phyloP scores from a whole-genome alignment of 2,888 invertebrate genomes.

The Cataglyphis albicans region DNA sequence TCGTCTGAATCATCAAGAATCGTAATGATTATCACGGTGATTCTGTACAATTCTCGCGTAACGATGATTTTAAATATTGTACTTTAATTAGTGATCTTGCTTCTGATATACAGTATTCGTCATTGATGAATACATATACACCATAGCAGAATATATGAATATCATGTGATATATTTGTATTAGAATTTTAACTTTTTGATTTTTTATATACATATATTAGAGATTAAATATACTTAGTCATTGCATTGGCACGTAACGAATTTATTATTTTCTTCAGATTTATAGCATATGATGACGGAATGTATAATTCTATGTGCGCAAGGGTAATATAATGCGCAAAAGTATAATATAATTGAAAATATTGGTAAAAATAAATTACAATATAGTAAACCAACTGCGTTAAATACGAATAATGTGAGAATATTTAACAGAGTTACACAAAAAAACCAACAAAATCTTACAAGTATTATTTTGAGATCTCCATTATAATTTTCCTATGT shows the following conservation, averaged over 20 bases:
- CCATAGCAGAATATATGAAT: neutral
- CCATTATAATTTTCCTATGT: conserved; percentile 8
- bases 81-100: neutral
- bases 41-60: conserved; percentile 18
- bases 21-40: neutral
- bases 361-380: conserved; percentile 61
- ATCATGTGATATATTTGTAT: conserved; percentile 23
- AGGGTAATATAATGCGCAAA: conserved; percentile 27
- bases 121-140: neutral
- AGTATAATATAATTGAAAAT: conserved; percentile 34
- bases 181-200: conserved; percentile 32
- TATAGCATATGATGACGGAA: neutral
- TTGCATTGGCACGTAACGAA: conserved; percentile 20
- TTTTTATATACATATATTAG: conserved; percentile 33
- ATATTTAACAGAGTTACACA: neutral
- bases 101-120: neutral
- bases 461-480: neutral
- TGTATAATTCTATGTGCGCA: conserved; percentile 10
- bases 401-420: neutral
- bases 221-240: conserved; percentile 20
- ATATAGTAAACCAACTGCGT: conserved; percentile 32
- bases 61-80: conserved; percentile 23
- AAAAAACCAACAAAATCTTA: conserved; percentile 12
- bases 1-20: neutral
- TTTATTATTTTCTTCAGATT: conserved; percentile 17